These are phyloP conservation scores for Eupithecia subumbrata DNA, from an alignment of 2,888 invertebrate species.

Conservation along the genomic window DNA sequence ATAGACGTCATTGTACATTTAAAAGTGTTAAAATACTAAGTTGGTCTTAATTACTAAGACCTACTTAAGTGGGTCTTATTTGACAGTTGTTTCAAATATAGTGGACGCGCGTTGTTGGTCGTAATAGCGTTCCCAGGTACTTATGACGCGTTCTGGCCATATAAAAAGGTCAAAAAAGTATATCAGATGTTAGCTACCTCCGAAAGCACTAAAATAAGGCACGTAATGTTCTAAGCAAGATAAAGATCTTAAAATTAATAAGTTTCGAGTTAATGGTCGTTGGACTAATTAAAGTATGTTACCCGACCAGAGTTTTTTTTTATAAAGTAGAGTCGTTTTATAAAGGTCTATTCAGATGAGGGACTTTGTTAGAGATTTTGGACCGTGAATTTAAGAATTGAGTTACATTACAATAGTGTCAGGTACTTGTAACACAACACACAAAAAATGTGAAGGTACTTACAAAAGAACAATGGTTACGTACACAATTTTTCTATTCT, in stretches of 20 bases:
- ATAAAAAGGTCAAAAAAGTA: conserved; percentile 17
- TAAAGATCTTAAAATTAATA: conserved; percentile 32
- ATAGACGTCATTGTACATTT: not conserved
- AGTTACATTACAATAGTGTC: not conserved
- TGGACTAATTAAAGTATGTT: conserved; percentile 32
- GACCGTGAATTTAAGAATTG: not conserved
- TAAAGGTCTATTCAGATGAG: not conserved
- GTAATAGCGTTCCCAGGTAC: conserved; percentile 10
- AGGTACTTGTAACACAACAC: not conserved
- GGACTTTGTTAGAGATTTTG: not conserved
- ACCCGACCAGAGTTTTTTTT: conserved; percentile 14
- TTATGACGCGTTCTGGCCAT: conserved; percentile 2
- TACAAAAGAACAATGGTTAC: not conserved
- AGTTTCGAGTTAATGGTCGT: conserved; percentile 32
- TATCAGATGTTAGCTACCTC: conserved; percentile 15
- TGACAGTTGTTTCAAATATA: not conserved
- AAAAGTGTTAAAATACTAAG: not conserved
- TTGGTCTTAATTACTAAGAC: not conserved
- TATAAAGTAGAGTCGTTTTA: not conserved
- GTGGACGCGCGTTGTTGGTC: not conserved
- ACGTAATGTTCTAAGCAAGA: conserved; percentile 26
- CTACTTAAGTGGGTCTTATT: not conserved
- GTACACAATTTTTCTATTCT: not conserved
- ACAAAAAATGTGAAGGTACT: not conserved
- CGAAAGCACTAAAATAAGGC: conserved; percentile 17